These are phyloP conservation scores for Urophycis tenuis DNA, from an alignment of 2,797 vertebrate genomes.

Conservation along the genomic window DNA sequence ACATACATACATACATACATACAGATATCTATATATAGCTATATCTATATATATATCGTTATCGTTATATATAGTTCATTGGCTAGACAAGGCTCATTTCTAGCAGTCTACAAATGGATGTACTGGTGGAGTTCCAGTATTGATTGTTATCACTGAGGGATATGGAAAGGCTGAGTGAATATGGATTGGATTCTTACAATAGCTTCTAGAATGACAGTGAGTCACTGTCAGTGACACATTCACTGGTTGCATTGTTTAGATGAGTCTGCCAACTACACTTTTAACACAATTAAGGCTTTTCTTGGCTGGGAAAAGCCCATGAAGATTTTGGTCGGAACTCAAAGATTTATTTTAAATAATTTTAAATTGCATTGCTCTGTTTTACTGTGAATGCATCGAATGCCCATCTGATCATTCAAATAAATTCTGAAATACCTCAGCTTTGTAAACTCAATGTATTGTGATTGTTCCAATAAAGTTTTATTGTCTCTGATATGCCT, in stretches of 20 bases:
- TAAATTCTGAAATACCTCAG: conserved; percentile 56
- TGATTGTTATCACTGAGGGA: conserved; percentile 17
- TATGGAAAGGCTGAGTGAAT: conserved; percentile 21
- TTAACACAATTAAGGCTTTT: neutral
- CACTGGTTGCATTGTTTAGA: neutral
- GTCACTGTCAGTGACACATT: too few relatives aligned
- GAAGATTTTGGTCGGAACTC: neutral
- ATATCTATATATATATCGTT: conserved; percentile 12
- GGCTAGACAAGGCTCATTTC: conserved; percentile 13
- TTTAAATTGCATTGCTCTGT: conserved; percentile 25
- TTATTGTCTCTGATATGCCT: conserved; percentile 13
- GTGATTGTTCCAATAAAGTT: conserved; percentile 47
- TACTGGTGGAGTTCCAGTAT: neutral
- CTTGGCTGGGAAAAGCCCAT: neutral
- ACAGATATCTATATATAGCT: conserved; percentile 4
- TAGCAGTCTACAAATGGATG: conserved; percentile 16
- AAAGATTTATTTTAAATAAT: too few relatives aligned
- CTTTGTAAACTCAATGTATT: conserved; percentile 40
- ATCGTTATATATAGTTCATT: too few relatives aligned
- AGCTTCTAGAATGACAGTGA: neutral
- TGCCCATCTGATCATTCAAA: conserved; percentile 1
- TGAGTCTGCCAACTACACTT: neutral
- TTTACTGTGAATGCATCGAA: conserved; percentile 17
- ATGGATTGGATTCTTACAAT: neutral
- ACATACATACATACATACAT: too few relatives aligned